Conservation (phyloP, 2,888 invertebrate species). For the Chymomyza fuscimana region DNA sequence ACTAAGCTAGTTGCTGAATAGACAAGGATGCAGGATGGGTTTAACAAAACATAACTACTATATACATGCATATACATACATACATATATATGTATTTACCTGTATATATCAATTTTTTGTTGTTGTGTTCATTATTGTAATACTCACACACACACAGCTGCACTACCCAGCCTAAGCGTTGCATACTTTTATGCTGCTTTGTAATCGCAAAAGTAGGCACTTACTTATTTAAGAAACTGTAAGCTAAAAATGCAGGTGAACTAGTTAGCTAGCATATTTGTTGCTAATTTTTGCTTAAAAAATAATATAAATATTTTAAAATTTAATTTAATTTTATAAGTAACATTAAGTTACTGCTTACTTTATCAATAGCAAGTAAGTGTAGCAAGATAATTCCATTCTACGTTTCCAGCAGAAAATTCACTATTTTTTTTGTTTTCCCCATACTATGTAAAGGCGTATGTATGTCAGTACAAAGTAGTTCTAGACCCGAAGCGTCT, state of each 20-base stretch:
- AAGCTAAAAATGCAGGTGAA: not conserved
- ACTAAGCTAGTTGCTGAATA: slow-evolving; percentile 71
- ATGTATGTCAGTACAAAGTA: no score
- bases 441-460: no score
- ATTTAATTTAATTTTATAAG: no score
- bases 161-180: not conserved
- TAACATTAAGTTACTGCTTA: no score
- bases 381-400: no score
- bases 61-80: slow-evolving; percentile 22
- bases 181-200: not conserved
- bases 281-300: not conserved
- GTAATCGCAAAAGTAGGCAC: not conserved
- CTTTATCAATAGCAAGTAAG: no score
- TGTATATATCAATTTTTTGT: no score
- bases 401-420: no score
- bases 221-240: not conserved
- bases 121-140: slow-evolving; percentile 3
- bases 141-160: slow-evolving; percentile 14
- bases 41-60: slow-evolving; percentile 18
- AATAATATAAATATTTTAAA: no score
- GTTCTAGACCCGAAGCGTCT: not conserved
- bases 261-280: not conserved
- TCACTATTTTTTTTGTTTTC: no score
- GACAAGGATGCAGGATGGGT: not conserved
- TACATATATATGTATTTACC: slow-evolving; percentile 31